Evolutionary conservation across 2,113 vertebrate species (phyloP).

Genomic region (Pseudopodoces humilis): DNA sequence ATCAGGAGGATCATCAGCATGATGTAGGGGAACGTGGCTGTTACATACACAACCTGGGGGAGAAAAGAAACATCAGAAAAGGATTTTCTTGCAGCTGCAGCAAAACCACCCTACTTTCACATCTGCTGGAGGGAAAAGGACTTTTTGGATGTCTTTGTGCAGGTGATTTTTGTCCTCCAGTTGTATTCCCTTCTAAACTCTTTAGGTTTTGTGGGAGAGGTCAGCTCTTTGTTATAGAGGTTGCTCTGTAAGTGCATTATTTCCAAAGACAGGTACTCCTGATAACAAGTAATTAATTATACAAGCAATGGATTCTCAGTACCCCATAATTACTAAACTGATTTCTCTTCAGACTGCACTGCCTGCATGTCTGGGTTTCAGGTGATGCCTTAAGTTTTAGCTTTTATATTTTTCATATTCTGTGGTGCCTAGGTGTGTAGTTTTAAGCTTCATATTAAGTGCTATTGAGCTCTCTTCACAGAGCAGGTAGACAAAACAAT

Average conservation of each 20-base stretch:
- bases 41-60: constrained; percentile 93
- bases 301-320: background rate
- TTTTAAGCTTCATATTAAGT: too few species aligned
- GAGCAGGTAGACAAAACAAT: too few species aligned
- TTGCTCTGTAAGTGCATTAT: background rate
- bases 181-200: background rate
- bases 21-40: constrained; percentile 94
- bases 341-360: background rate
- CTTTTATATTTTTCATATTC: too few species aligned
- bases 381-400: too few species aligned
- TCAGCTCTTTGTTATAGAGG: background rate
- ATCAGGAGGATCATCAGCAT: constrained; percentile 94
- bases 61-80: background rate
- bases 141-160: background rate
- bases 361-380: background rate
- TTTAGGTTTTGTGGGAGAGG: background rate
- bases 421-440: too few species aligned
- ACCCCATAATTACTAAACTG: background rate
- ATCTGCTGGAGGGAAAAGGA: background rate
- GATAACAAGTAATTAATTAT: background rate
- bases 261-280: background rate
- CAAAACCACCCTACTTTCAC: background rate
- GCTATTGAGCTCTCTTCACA: too few species aligned
- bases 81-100: background rate
- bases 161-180: background rate